Conservation (phyloP, 2,113 vertebrate genomes). For the Pterocles orientalis region DNA sequence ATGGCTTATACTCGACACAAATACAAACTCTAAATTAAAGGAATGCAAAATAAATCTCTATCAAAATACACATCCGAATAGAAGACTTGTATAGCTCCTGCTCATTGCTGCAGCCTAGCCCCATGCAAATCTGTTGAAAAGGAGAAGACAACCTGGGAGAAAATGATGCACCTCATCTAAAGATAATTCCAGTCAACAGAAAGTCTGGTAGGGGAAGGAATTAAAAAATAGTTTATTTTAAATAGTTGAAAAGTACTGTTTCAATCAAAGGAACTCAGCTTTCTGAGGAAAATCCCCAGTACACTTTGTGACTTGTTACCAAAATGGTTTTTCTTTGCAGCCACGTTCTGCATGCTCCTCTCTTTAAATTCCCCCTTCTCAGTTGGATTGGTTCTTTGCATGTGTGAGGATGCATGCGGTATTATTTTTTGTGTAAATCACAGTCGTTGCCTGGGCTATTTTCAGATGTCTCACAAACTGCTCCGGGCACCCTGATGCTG, state of each 20-base stretch:
- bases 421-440: not conserved
- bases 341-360: rapidly evolving
- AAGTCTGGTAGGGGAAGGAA: not conserved
- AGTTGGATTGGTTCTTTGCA: not conserved
- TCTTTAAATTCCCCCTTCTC: not conserved
- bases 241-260: not conserved
- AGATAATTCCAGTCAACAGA: not conserved
- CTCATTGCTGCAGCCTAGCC: not conserved
- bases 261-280: not conserved
- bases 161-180: not conserved
- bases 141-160: not conserved
- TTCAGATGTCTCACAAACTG: not conserved
- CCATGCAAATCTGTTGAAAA: not conserved
- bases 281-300: not conserved
- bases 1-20: slow-evolving; percentile 1
- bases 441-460: not conserved
- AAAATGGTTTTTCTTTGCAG: not conserved
- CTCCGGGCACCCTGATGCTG: not conserved
- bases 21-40: slow-evolving; percentile 34
- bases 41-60: slow-evolving; percentile 47
- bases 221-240: not conserved
- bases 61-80: slow-evolving; percentile 8
- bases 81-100: not conserved
- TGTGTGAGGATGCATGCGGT: not conserved
- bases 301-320: not conserved